Evolutionary conservation across 23 tunicate genomes (phyloP), one percentile per base, ranked within the genome.

Genomic region (Corella eumyota): DNA sequence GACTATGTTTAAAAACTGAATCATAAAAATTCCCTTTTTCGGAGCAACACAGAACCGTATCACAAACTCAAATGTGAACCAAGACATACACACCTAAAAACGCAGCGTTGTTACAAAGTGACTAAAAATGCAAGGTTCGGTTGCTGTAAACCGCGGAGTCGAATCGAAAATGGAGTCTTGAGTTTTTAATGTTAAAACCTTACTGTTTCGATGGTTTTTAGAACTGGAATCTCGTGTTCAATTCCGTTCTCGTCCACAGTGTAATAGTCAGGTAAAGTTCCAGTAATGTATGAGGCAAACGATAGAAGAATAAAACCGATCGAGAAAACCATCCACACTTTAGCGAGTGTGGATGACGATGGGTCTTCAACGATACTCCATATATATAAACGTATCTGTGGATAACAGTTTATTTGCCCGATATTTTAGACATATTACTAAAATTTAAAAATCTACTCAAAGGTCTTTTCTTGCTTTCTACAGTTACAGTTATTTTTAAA

Each of bases 21-120:
- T 62, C 24, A 67, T 22, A 50, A 56, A 77, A 7, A 0, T 2
- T 7, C 31, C 28, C 32, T 77, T 77, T 26, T 67, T 36, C 49
- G 49, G 62, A 36, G 75, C 25, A 25, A 51, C 75, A 20, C 47
- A 26, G 4, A 77, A 59, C 2, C 74, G 74, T 23, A 60, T 19
- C 1, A 50, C 3, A 36, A 67, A 77, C 46, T 77, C 83, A 24
- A 77, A 38, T 21, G 68, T 67, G 60, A 77, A 77, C 83, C 83
- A 77, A 4, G 32, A 29, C 67, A 77, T 77, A 68, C 83, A 77
- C 11, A 77, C 68, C 83, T 77, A 57, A n/a, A n/a, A n/a, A n/a
- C n/a, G n/a, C n/a, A n/a, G n/a, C n/a, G n/a, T n/a, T n/a, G n/a
- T n/a, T n/a, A n/a, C n/a, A n/a, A n/a, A n/a, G n/a, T n/a, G n/a